Base-by-base conservation (phyloP, 2,797 vertebrate genomes). In the Lates japonicus region DNA sequence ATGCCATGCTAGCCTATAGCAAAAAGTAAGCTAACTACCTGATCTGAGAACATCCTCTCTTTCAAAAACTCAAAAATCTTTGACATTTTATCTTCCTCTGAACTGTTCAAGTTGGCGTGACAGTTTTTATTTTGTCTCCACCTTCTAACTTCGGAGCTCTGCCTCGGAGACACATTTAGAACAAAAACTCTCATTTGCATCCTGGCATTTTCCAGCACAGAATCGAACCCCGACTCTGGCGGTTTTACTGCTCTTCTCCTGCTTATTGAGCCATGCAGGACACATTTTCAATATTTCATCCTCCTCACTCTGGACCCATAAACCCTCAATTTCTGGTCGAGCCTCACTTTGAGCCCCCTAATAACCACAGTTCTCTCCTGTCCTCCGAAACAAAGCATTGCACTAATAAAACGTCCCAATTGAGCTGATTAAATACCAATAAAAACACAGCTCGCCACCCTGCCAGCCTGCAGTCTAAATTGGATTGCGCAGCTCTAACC, bases 371-470 rank as follows among this genome's bases (percentile, higher is more conserved):
- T 81, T 78, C 84, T 82, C 42, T 64, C 60, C 80, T 70, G 83
- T 83, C 79, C 76, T 81, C 85, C 25, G 74, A 92, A 94, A 93
- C 92, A 90, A 92, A 93, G 91, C 90, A 69, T 64, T 48, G 84
- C 87, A 82, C 93, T 90, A 90, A 93, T 94, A 93, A 94, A 89
- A 90, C 77, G 82, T 90, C 91, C 91, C 93, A 90, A 94, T 91
- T 85, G 90, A 93, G 91, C 87, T 93, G 94, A 95, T 95, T 95
- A 94, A 94, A 94, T 78, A 91, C 85, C 93, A 95, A 95, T 95
- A 94, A 94, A 87, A 90, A 88, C 91, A 93, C 86, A 82, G 86
- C 88, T 80, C 76, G 11, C 85, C 84, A 73, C 87, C 87, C 91
- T 60, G 92, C 82, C 90, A 81, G 76, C 89, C 88, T 61, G 83